Conservation (phyloP, 2,888 invertebrate species). For the Macroteleia sp. region DNA sequence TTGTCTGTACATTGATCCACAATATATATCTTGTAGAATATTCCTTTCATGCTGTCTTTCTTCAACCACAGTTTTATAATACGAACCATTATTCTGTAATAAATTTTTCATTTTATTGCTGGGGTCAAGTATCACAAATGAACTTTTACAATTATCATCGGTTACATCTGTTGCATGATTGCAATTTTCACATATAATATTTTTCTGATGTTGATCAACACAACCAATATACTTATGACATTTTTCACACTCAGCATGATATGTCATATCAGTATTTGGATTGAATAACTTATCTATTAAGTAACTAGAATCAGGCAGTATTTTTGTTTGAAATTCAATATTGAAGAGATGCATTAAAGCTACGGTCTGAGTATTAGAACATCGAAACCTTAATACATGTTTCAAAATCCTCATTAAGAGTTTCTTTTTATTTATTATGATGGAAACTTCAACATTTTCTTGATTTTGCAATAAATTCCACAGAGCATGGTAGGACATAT, state of each 20-base stretch:
- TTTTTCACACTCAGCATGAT: constrained; percentile 10
- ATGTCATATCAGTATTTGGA: neutral
- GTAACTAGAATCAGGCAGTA: constrained; percentile 11
- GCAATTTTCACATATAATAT: neutral
- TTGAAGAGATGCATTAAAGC: constrained; percentile 11
- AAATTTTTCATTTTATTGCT: neutral
- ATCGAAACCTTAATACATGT: constrained; percentile 1
- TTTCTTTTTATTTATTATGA: neutral
- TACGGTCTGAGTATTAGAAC: neutral
- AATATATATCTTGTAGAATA: neutral
- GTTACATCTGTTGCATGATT: neutral
- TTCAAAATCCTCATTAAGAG: constrained; percentile 2
- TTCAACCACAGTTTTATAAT: constrained; percentile 4
- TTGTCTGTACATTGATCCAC: neutral
- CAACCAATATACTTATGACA: neutral
- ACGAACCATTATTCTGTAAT: neutral
- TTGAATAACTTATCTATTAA: constrained; percentile 11
- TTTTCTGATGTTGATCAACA: neutral
- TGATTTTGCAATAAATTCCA: neutral
- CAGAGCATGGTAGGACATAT: neutral
- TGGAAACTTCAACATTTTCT: neutral
- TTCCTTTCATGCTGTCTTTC: neutral
- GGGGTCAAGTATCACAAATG: neutral
- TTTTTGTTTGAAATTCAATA: neutral
- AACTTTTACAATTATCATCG: neutral